These are phyloP conservation scores for Euproctis similis DNA, from an alignment of 2,888 invertebrate species.

Conservation along the genomic window DNA sequence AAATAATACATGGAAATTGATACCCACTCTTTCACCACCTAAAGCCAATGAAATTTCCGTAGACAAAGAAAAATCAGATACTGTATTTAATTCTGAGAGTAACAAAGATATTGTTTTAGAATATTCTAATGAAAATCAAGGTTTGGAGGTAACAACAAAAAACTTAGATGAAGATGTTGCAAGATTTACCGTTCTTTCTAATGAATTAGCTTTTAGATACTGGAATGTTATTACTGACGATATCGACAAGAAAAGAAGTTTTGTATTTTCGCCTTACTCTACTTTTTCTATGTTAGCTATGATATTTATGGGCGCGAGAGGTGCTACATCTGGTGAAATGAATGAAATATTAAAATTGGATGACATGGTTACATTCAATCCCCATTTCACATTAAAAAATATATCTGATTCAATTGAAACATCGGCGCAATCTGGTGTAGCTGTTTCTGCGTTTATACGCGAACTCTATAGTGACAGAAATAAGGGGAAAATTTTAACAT, in stretches of 20 bases:
- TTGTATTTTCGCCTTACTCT: slow-evolving; percentile 89
- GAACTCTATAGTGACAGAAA: slow-evolving; percentile 88
- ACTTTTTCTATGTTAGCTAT: slow-evolving; percentile 90
- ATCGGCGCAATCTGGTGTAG: slow-evolving; percentile 81
- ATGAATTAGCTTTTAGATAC: slow-evolving; percentile 89
- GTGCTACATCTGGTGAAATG: slow-evolving; percentile 92
- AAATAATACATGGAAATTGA: slow-evolving; percentile 75
- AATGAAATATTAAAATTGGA: slow-evolving; percentile 89
- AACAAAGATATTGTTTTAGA: slow-evolving; percentile 58
- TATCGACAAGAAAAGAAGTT: slow-evolving; percentile 83
- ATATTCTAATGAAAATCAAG: slow-evolving; percentile 73
- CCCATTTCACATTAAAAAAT: slow-evolving; percentile 89
- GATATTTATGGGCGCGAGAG: slow-evolving; percentile 91
- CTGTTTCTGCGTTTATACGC: slow-evolving; percentile 86
- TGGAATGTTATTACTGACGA: slow-evolving; percentile 84
- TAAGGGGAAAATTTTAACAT: slow-evolving; percentile 87
- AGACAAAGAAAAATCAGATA: slow-evolving; percentile 52
- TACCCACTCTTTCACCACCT: slow-evolving; percentile 74
- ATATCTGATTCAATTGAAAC: slow-evolving; percentile 87
- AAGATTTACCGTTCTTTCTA: slow-evolving; percentile 87
- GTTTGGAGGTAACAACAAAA: slow-evolving; percentile 84
- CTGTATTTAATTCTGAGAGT: slow-evolving; percentile 30
- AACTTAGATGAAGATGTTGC: slow-evolving; percentile 83
- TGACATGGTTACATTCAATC: slow-evolving; percentile 93
- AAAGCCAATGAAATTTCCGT: slow-evolving; percentile 52